These are phyloP conservation scores for Tetrax tetrax DNA, from an alignment of 2,113 vertebrate genomes.

Conservation along the genomic window DNA sequence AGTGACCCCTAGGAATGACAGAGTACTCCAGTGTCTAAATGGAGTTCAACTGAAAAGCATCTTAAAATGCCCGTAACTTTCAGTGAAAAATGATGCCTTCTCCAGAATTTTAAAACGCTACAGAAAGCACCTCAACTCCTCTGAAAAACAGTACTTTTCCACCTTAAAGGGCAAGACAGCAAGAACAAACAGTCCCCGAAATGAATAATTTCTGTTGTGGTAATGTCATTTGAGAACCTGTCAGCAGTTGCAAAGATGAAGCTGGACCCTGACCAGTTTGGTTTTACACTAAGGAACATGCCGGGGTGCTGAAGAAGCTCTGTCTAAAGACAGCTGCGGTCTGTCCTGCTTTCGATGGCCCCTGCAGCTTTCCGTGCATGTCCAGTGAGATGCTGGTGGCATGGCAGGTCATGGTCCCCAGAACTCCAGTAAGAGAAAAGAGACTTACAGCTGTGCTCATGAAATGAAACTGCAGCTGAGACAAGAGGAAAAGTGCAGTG, in stretches of 20 bases:
- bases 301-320: not conserved
- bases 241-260: not conserved
- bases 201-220: not conserved
- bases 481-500: not conserved
- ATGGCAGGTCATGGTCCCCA: not conserved
- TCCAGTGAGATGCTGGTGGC: not conserved
- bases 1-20: not conserved
- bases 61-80: not conserved
- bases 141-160: not conserved
- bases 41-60: not conserved
- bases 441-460: not conserved
- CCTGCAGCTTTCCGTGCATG: accelerated
- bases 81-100: not conserved
- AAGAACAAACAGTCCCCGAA: not conserved
- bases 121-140: not conserved
- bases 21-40: not conserved
- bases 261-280: not conserved
- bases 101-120: not conserved
- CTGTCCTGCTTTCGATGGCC: not conserved
- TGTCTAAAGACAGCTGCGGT: not conserved
- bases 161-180: not conserved
- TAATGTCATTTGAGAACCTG: not conserved
- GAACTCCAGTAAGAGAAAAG: not conserved
- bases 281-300: accelerated
- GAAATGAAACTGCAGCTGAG: not conserved